Percentiles rank a stretch among this genome's conserved stretches.
phyloP scores from a whole-genome alignment of 2,797 vertebrate species.

The Eleutherodactylus coqui region DNA sequence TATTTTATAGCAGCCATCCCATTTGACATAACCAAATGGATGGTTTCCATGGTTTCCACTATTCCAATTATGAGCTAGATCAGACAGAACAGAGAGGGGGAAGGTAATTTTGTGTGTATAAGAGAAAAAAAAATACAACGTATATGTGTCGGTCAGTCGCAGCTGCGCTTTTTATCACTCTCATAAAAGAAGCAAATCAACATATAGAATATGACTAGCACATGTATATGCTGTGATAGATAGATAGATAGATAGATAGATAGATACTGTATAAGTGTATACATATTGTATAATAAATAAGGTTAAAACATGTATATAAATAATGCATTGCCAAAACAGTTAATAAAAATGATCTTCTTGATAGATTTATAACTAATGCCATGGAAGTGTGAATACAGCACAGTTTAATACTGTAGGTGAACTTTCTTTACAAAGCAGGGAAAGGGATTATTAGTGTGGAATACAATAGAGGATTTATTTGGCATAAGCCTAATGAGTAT shows the following conservation, averaged over 20 bases:
- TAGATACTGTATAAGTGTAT: too few species aligned
- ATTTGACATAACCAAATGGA: conserved; percentile 66
- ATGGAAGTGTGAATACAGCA: neutral
- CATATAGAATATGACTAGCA: neutral
- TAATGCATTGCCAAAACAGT: neutral
- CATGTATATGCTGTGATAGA: neutral
- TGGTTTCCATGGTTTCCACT: conserved; percentile 61
- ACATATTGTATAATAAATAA: neutral
- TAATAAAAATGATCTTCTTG: neutral
- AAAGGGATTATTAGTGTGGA: conserved; percentile 44
- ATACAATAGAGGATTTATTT: conserved; percentile 38
- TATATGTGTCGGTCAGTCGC: conserved; percentile 51
- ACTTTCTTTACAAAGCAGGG: conserved; percentile 1
- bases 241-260: neutral
- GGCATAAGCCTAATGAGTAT: conserved; percentile 29
- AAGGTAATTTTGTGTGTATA: conserved; percentile 29
- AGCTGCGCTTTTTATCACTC: conserved; percentile 43
- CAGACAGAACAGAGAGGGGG: conserved; percentile 64
- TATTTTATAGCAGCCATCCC: conserved; percentile 64
- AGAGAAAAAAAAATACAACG: conserved; percentile 27
- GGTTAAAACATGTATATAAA: neutral
- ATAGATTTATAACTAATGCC: neutral
- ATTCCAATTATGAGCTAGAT: conserved; percentile 62
- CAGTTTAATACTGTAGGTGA: conserved; percentile 15
- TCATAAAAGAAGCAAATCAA: conserved; percentile 4